These are phyloP conservation scores for Diorhabda elongata DNA, from an alignment of 1,140 invertebrate species.

Conservation along the genomic window DNA sequence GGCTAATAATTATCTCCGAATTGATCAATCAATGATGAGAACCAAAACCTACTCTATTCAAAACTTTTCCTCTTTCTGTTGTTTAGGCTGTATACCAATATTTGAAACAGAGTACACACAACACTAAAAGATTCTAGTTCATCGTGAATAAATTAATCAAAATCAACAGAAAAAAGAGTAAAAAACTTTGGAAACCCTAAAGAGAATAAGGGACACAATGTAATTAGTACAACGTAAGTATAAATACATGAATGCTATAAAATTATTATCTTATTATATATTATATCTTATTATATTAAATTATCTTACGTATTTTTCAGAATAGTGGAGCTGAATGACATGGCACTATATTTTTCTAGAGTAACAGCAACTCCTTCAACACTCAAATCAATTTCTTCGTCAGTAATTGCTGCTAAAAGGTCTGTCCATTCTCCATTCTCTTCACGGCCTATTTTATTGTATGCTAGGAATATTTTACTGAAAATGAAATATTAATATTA, in stretches of 20 bases:
- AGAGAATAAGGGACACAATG: too few species aligned
- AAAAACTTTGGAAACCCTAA: too few species aligned
- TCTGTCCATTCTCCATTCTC: slow-evolving; percentile 57
- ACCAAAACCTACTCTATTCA: too few species aligned
- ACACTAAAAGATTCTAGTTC: too few species aligned
- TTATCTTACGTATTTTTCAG: slow-evolving; percentile 28
- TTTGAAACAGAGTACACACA: too few species aligned
- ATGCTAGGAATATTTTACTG: slow-evolving; percentile 50
- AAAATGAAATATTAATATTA: slow-evolving; percentile 17
- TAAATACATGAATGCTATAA: neutral
- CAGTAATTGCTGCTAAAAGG: slow-evolving; percentile 55
- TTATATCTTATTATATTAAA: too few species aligned
- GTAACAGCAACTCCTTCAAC: slow-evolving; percentile 56
- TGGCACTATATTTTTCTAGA: slow-evolving; percentile 50
- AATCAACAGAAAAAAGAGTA: too few species aligned
- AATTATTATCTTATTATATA: slow-evolving; percentile 12
- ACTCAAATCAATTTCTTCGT: slow-evolving; percentile 55
- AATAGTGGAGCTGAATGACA: slow-evolving; percentile 50
- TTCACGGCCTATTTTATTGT: slow-evolving; percentile 54
- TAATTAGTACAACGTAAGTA: neutral
- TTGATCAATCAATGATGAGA: too few species aligned
- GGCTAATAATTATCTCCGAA: too few species aligned
- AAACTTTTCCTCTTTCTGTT: too few species aligned
- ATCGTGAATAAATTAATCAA: too few species aligned
- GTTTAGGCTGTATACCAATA: too few species aligned